Conservation (phyloP, 2,113 vertebrate species). For the Platysternon megacephalum region DNA sequence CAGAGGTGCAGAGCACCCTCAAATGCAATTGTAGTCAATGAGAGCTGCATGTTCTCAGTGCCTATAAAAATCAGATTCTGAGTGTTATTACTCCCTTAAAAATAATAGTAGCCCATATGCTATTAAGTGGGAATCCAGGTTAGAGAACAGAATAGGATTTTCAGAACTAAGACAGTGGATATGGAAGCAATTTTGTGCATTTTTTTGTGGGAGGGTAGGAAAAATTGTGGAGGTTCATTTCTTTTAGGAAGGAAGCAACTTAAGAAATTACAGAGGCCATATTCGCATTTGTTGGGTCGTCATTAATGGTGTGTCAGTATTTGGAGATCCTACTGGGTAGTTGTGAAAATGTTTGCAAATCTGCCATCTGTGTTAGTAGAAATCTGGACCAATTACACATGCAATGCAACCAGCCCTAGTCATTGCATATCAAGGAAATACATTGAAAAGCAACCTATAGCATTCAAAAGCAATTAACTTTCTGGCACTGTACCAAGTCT, state of each 20-base stretch:
- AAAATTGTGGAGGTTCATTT: not conserved
- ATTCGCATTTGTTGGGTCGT: not conserved
- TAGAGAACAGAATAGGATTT: not conserved
- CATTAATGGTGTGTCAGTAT: not conserved
- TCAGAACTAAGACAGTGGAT: not conserved
- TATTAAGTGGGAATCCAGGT: not conserved
- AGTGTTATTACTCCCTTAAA: not conserved
- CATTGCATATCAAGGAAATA: not conserved
- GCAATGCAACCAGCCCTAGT: not conserved
- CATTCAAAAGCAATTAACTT: not conserved
- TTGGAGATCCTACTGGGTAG: not conserved
- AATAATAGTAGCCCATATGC: not conserved
- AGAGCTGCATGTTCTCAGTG: not conserved
- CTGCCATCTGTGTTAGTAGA: not conserved
- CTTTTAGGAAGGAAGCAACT: not conserved
- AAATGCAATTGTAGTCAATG: not conserved
- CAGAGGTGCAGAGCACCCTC: not conserved
- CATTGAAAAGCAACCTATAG: not conserved
- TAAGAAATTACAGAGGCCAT: not conserved
- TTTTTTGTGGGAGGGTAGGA: not conserved
- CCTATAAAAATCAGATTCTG: not conserved
- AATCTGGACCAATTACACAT: not conserved
- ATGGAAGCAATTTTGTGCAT: not conserved
- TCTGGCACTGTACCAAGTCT: not conserved
- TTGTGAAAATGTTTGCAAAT: not conserved